Evolutionary conservation across 2,113 vertebrate species (phyloP).

Genomic region (Spilogale gracilis): DNA sequence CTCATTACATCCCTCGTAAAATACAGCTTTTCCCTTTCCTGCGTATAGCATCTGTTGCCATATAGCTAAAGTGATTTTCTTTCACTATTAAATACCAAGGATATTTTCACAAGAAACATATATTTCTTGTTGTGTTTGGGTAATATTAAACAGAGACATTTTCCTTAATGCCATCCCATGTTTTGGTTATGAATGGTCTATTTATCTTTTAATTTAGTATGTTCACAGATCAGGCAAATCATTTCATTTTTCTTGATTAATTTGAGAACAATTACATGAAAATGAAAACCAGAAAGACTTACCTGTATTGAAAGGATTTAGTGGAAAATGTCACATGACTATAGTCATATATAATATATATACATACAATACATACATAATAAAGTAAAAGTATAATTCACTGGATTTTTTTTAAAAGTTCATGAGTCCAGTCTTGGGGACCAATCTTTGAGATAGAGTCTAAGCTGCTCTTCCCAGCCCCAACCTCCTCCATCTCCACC

Average conservation of each 20-base stretch:
- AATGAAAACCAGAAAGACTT: neutral
- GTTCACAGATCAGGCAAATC: neutral
- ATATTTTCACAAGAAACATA: neutral
- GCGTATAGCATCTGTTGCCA: neutral
- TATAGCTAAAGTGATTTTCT: neutral
- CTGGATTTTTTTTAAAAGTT: neutral
- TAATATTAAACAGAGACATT: neutral
- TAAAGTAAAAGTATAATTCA: neutral
- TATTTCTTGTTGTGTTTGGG: neutral
- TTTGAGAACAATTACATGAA: neutral
- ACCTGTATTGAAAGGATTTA: neutral
- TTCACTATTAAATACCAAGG: neutral
- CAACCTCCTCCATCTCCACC: neutral
- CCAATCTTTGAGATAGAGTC: neutral
- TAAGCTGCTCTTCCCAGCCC: neutral
- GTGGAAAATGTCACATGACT: neutral
- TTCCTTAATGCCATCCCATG: neutral
- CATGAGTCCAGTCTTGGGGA: neutral
- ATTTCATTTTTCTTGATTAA: constrained; percentile 23
- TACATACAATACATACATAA: neutral
- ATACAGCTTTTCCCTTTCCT: neutral
- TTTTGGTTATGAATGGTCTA: neutral
- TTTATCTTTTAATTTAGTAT: neutral
- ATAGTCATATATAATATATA: too few relatives aligned
- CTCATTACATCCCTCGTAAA: neutral